phyloP scores from a whole-genome alignment of 2,113 vertebrate genomes.

The Bambusicola thoracicus region DNA sequence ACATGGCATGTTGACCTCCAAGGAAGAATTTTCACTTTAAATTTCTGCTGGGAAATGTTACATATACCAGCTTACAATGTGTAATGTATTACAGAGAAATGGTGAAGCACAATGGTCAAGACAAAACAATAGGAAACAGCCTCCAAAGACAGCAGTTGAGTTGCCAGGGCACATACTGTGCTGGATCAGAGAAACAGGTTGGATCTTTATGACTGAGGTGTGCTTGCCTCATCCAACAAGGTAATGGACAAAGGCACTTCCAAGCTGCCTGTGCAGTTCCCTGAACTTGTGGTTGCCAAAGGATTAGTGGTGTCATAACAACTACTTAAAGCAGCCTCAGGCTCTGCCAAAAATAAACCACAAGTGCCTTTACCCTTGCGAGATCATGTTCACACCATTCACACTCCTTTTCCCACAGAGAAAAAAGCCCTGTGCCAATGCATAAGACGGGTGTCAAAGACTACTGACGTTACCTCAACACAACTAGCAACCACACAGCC shows the following conservation, averaged over 20 bases:
- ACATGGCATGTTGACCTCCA: neutral
- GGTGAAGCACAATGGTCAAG: rapidly evolving
- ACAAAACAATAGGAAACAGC: neutral
- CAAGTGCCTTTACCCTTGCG: neutral
- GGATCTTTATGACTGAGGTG: neutral
- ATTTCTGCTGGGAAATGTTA: constrained; percentile 2
- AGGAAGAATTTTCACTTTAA: neutral
- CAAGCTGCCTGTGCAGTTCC: rapidly evolving
- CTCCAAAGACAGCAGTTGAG: neutral
- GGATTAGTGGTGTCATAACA: neutral
- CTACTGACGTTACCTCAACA: neutral
- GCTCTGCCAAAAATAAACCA: neutral
- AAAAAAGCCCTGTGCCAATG: neutral
- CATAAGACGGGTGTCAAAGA: neutral
- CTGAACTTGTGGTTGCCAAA: neutral
- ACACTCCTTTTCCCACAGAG: neutral
- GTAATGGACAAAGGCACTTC: neutral
- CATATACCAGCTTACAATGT: neutral
- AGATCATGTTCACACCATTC: neutral
- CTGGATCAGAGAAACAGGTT: rapidly evolving
- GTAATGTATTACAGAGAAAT: neutral
- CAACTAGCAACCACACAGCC: neutral
- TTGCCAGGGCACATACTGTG: rapidly evolving
- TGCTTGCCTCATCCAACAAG: neutral
- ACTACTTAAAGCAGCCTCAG: neutral